These are phyloP conservation scores for Cotesia typhae DNA, from an alignment of 1,140 invertebrate genomes.

Conservation along the genomic window DNA sequence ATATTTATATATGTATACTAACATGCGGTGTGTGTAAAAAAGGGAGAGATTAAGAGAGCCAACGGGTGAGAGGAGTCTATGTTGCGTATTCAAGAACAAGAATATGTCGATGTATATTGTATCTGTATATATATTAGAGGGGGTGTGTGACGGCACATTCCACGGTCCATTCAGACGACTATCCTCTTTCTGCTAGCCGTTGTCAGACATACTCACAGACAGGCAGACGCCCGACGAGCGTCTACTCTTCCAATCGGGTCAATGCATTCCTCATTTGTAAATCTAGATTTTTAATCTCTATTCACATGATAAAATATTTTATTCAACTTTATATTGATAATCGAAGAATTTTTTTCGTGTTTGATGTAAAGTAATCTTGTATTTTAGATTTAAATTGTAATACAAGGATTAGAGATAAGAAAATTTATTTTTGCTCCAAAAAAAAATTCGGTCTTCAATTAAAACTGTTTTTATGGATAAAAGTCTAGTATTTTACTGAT, in stretches of 20 bases:
- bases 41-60: background rate
- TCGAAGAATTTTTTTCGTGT: no score
- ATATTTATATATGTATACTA: constrained; percentile 30
- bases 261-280: constrained; percentile 34
- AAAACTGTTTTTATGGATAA: no score
- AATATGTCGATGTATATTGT: constrained; percentile 33
- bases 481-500: no score
- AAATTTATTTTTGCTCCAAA: no score
- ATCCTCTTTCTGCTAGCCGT: constrained; percentile 47
- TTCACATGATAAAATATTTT: constrained; percentile 21
- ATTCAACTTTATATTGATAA: no score
- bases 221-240: constrained; percentile 47
- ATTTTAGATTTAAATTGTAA: no score
- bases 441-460: no score
- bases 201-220: constrained; percentile 61
- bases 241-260: constrained; percentile 36
- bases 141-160: constrained; percentile 53
- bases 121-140: constrained; percentile 46
- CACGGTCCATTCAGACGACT: constrained; percentile 58
- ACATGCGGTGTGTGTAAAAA: background rate
- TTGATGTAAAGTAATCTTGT: no score
- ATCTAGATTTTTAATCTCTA: constrained; percentile 21
- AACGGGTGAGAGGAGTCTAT: background rate
- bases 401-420: no score
- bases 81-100: no score